Percentiles rank a stretch among this genome's conserved stretches.
These are phyloP conservation scores for Pollenia amentaria DNA, from an alignment of 2,888 invertebrate genomes.

Conservation along the genomic window DNA sequence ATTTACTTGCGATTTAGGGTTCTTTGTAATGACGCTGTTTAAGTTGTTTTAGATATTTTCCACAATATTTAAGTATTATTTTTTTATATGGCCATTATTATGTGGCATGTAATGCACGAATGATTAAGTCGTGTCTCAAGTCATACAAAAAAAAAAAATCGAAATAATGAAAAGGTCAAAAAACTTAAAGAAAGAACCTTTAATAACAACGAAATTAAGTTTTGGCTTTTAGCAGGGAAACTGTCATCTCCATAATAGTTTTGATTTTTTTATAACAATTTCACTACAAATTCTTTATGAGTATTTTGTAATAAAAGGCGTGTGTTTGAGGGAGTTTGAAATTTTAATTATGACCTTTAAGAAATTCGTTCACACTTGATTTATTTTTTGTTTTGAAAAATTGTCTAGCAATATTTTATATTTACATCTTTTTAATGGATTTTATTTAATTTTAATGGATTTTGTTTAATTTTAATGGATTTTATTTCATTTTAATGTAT, in stretches of 20 bases:
- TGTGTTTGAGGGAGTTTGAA: not conserved
- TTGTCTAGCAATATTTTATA: not conserved
- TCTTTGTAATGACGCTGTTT: constrained; percentile 32
- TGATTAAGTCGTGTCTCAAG: constrained; percentile 66
- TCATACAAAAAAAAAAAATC: constrained; percentile 19
- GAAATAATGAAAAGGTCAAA: constrained; percentile 57
- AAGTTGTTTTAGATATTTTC: constrained; percentile 3
- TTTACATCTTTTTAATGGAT: not conserved
- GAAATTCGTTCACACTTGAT: constrained; percentile 19
- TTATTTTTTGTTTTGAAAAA: not conserved
- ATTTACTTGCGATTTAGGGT: constrained; percentile 48
- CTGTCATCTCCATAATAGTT: not conserved
- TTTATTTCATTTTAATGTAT: not conserved
- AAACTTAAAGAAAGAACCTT: constrained; percentile 43
- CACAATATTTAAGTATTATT: not conserved
- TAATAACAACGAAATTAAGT: not conserved
- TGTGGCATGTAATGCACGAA: constrained; percentile 71
- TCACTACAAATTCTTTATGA: constrained; percentile 12
- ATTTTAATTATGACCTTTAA: not conserved
- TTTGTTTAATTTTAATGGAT: too few species aligned
- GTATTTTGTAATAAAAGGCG: not conserved
- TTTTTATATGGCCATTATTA: constrained; percentile 47
- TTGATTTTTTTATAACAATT: constrained; percentile 5
- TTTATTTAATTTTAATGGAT: constrained; percentile 5
- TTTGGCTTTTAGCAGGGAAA: not conserved